phyloP scores from a whole-genome alignment of 2,113 vertebrate species.

The Upupa epops region DNA sequence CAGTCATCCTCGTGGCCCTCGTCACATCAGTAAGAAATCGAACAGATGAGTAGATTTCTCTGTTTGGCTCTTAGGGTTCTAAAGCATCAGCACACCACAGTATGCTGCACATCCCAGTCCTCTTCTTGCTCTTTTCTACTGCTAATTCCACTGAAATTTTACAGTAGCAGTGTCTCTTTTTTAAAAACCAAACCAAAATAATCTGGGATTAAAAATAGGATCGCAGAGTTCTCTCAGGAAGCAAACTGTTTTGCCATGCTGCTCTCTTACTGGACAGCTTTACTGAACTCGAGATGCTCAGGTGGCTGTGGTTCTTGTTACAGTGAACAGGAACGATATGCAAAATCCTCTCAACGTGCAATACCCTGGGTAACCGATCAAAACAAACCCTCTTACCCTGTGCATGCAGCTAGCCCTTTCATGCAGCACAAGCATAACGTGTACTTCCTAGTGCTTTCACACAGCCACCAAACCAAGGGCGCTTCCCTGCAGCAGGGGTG shows the following conservation, averaged over 20 bases:
- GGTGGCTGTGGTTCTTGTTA: background rate
- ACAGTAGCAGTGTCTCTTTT: background rate
- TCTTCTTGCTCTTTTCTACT: background rate
- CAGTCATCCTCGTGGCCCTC: too few species aligned
- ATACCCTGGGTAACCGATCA: too few species aligned
- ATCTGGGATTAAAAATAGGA: background rate
- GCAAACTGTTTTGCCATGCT: slow-evolving; percentile 3
- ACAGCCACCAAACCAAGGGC: too few species aligned
- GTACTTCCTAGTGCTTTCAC: too few species aligned
- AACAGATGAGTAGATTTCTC: background rate
- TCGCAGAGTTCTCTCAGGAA: background rate
- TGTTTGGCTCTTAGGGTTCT: background rate
- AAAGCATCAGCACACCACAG: background rate
- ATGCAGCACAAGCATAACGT: too few species aligned
- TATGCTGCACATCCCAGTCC: background rate
- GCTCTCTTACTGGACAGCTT: background rate
- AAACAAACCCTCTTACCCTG: too few species aligned
- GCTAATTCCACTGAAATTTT: background rate
- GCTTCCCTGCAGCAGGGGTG: too few species aligned
- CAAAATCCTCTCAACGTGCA: too few species aligned
- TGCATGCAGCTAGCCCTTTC: too few species aligned
- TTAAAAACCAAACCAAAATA: background rate
- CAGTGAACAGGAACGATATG: background rate
- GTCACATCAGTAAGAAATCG: background rate
- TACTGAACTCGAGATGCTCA: slow-evolving; percentile 18